These are phyloP conservation scores for Aleiodes testaceus DNA, from an alignment of 2,888 invertebrate species.

Conservation along the genomic window DNA sequence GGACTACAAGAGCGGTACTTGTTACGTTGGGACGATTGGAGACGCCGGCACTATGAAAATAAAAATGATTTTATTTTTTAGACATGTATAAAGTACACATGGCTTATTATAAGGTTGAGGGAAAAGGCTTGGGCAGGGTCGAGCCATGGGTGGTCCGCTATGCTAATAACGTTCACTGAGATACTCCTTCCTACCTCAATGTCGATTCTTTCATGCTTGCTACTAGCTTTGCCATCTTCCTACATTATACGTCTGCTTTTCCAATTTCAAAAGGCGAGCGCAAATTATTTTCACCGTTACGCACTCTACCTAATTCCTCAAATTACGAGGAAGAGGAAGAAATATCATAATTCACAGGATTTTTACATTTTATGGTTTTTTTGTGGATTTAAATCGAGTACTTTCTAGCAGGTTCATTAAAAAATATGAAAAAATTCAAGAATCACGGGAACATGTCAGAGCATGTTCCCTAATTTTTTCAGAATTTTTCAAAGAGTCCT, in stretches of 20 bases:
- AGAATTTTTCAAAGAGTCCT: background rate
- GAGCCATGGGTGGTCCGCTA: conserved; percentile 71
- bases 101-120: conserved; percentile 66
- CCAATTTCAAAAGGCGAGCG: conserved; percentile 3
- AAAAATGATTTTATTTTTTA: background rate
- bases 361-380: background rate
- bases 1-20: conserved; percentile 69
- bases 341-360: no score
- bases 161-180: conserved; percentile 61
- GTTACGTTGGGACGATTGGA: conserved; percentile 43
- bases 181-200: conserved; percentile 16
- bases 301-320: background rate
- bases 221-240: conserved; percentile 22
- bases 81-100: conserved; percentile 62
- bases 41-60: background rate
- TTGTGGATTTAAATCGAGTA: no score
- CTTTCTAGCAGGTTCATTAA: no score
- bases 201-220: conserved; percentile 27
- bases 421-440: no score
- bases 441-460: no score
- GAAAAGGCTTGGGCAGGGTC: conserved; percentile 63
- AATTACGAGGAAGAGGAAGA: background rate
- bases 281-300: conserved; percentile 30
- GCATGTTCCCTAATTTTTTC: background rate
- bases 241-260: conserved; percentile 13